A percentile compares a stretch with the other conserved stretches of the same genome.
Conservation (phyloP, 2,888 invertebrate species). For the Brachyopa scutellaris region DNA sequence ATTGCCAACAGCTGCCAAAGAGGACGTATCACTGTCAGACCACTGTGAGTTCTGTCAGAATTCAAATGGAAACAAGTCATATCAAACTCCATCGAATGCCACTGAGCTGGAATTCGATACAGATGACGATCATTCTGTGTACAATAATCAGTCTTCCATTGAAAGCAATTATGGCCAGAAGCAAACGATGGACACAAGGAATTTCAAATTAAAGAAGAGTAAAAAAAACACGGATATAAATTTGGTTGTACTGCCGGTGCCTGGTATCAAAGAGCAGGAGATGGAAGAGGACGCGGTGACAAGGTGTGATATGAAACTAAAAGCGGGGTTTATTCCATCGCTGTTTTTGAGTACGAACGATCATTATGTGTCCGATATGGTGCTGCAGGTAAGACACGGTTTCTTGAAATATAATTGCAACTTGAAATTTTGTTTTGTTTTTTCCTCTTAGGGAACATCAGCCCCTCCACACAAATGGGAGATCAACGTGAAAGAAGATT, state of each 20-base stretch:
- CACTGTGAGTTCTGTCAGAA: constrained; percentile 83
- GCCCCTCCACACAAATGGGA: constrained; percentile 85
- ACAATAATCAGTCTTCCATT: constrained; percentile 53
- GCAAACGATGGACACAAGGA: constrained; percentile 27
- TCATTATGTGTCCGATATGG: constrained; percentile 89
- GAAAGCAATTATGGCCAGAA: constrained; percentile 32
- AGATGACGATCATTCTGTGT: constrained; percentile 78
- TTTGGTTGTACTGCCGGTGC: constrained; percentile 81
- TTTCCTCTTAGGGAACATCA: constrained; percentile 82
- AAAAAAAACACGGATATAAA: constrained; percentile 74
- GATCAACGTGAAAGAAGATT: constrained; percentile 82
- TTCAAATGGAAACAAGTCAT: constrained; percentile 84
- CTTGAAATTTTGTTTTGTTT: constrained; percentile 48
- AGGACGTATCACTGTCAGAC: constrained; percentile 77
- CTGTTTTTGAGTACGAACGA: constrained; percentile 85
- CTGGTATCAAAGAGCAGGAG: constrained; percentile 79
- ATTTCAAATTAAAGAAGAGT: constrained; percentile 38
- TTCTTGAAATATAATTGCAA: neutral
- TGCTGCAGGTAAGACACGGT: constrained; percentile 85
- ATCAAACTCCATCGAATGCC: constrained; percentile 91
- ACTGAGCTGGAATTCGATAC: constrained; percentile 87
- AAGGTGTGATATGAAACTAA: constrained; percentile 76
- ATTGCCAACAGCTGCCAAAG: constrained; percentile 55
- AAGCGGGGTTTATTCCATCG: constrained; percentile 84
- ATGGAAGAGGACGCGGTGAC: constrained; percentile 77